phyloP scores from a whole-genome alignment of 2,888 invertebrate species.

The Parelbella ahira region DNA sequence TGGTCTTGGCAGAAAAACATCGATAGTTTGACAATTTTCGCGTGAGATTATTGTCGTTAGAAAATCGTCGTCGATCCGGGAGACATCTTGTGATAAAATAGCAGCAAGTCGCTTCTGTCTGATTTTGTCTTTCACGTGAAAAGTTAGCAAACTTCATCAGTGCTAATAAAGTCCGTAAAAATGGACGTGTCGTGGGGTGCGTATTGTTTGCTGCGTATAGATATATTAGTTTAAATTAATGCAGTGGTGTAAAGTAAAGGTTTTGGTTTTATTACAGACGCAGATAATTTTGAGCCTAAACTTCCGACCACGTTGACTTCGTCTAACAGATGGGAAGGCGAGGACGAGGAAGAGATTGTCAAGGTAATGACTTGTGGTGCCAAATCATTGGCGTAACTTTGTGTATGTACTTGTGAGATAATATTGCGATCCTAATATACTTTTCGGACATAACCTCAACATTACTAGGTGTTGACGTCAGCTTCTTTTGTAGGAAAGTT shows the following conservation, averaged over 20 bases:
- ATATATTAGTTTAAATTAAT: too few relatives aligned
- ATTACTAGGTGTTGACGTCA: conserved; percentile 70
- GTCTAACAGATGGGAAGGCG: conserved; percentile 92
- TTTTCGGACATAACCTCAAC: conserved; percentile 61
- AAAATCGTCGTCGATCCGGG: conserved; percentile 68
- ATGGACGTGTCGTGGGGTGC: conserved; percentile 88
- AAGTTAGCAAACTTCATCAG: conserved; percentile 66
- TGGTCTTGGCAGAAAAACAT: conserved; percentile 72
- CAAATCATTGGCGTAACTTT: conserved; percentile 42
- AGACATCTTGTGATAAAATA: conserved; percentile 79
- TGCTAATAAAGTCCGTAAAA: conserved; percentile 61
- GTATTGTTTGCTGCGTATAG: conserved; percentile 44
- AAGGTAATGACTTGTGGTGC: conserved; percentile 82
- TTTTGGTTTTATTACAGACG: conserved; percentile 79
- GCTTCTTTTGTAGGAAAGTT: conserved; percentile 88
- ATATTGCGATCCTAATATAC: conserved; percentile 22
- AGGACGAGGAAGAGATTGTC: conserved; percentile 92
- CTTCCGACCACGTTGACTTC: conserved; percentile 79
- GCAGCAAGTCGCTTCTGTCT: conserved; percentile 63
- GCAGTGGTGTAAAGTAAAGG: conserved; percentile 31
- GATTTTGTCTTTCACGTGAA: conserved; percentile 69
- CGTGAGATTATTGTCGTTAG: conserved; percentile 61
- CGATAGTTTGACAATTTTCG: conserved; percentile 76
- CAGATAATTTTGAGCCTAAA: conserved; percentile 86
- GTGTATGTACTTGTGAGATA: conserved; percentile 25